phyloP scores from a whole-genome alignment of 2,888 invertebrate species.

The Pammene fasciana region DNA sequence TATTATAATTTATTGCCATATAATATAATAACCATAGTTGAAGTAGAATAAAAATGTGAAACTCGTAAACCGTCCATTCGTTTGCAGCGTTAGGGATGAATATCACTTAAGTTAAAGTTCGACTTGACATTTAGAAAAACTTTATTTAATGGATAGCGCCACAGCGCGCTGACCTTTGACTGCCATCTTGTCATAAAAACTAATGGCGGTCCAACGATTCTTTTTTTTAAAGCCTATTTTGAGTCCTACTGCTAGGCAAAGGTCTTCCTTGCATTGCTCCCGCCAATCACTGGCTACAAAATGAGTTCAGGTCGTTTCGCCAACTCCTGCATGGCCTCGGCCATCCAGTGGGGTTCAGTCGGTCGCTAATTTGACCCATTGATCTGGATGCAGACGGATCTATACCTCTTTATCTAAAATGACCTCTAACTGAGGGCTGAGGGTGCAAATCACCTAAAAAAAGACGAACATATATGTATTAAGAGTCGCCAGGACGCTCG shows the following conservation, averaged over 20 bases:
- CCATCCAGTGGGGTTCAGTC: no score
- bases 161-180: conserved; percentile 30
- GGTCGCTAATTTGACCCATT: no score
- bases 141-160: conserved; percentile 36
- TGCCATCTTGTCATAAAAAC: conserved; percentile 32
- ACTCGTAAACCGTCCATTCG: not conserved
- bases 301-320: no score
- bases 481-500: no score
- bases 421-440: not conserved
- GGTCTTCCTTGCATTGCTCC: no score
- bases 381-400: no score
- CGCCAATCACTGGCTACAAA: no score
- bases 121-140: conserved; percentile 37
- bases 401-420: conserved; percentile 11
- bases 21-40: not conserved
- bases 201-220: conserved; percentile 22
- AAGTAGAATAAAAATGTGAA: conserved; percentile 9
- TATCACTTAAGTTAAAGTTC: conserved; percentile 37
- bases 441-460: not conserved
- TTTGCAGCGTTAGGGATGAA: not conserved
- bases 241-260: no score
- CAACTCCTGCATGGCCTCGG: no score
- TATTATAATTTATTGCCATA: not conserved
- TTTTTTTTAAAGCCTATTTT: not conserved
- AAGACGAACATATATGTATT: no score